These are phyloP conservation scores for Tiliacea citrago DNA, from an alignment of 2,888 invertebrate genomes.

Conservation along the genomic window DNA sequence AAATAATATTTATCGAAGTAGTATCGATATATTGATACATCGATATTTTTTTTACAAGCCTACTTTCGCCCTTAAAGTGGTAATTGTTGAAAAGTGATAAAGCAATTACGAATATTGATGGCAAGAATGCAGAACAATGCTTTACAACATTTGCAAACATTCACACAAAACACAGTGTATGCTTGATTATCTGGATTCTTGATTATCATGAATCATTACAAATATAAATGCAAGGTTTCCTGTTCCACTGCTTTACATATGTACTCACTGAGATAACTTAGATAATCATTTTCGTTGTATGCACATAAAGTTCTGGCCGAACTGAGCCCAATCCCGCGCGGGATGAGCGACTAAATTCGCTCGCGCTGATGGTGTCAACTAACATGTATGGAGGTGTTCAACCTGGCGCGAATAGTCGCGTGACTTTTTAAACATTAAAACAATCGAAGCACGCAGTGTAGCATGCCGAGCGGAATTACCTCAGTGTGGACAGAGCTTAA, in stretches of 20 bases:
- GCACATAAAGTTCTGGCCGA: not conserved
- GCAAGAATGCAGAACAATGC: conserved; percentile 20
- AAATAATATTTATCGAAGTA: too few species aligned
- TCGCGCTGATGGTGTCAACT: not conserved
- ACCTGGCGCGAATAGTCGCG: not conserved
- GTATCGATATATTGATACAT: too few species aligned
- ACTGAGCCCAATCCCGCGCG: not conserved
- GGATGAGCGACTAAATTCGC: not conserved
- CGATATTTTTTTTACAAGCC: too few species aligned
- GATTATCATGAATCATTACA: conserved; percentile 4
- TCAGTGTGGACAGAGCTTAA: not conserved
- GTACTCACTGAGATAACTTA: not conserved
- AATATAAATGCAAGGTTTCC: not conserved
- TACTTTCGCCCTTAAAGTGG: too few species aligned
- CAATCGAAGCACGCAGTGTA: too few species aligned
- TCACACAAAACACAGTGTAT: not conserved
- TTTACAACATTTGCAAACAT: conserved; percentile 17
- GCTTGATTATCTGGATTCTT: not conserved
- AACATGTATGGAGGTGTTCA: not conserved
- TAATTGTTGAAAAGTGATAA: not conserved
- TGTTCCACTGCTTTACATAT: not conserved
- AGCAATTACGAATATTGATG: conserved; percentile 10
- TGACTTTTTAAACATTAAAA: not conserved
- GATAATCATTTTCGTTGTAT: not conserved
- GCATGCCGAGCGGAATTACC: not conserved